Conservation (phyloP, 2,888 invertebrate species). For the Leptopilina myrica region DNA sequence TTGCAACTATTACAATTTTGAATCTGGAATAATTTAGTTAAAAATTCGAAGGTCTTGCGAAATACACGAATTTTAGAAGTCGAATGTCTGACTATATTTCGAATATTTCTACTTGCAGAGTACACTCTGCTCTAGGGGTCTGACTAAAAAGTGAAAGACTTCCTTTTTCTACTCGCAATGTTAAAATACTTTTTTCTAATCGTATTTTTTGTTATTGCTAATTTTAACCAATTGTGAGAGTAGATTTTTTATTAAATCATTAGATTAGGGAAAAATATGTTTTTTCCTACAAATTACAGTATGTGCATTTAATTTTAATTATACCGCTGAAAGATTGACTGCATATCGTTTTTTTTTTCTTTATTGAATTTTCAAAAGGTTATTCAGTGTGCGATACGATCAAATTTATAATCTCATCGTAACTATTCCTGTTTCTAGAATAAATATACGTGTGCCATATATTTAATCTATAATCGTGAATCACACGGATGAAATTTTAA, state of each 20-base stretch:
- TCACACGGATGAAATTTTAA: no score
- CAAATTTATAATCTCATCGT: neutral
- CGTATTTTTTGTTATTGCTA: no score
- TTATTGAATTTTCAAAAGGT: neutral
- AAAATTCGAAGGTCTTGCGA: no score
- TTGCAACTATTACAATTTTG: no score
- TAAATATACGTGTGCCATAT: no score
- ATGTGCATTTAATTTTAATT: conserved; percentile 13
- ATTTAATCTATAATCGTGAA: no score
- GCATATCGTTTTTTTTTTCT: conserved; percentile 1
- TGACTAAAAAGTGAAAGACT: conserved; percentile 19
- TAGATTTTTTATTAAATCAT: no score
- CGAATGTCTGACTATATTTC: conserved; percentile 21
- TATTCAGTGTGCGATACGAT: neutral
- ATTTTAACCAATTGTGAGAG: no score
- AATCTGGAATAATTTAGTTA: no score
- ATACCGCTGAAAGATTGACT: neutral
- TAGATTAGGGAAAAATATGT: no score
- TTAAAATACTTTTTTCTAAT: neutral
- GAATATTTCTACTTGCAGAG: conserved; percentile 10
- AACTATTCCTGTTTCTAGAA: neutral
- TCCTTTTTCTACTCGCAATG: conserved; percentile 22
- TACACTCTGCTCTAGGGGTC: neutral
- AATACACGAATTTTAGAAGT: neutral
- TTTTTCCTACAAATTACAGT: neutral